A percentile compares a stretch with the other conserved stretches of the same genome.
These are phyloP conservation scores for Cyclina sinensis DNA, from an alignment of 1,140 invertebrate species.

Conservation along the genomic window DNA sequence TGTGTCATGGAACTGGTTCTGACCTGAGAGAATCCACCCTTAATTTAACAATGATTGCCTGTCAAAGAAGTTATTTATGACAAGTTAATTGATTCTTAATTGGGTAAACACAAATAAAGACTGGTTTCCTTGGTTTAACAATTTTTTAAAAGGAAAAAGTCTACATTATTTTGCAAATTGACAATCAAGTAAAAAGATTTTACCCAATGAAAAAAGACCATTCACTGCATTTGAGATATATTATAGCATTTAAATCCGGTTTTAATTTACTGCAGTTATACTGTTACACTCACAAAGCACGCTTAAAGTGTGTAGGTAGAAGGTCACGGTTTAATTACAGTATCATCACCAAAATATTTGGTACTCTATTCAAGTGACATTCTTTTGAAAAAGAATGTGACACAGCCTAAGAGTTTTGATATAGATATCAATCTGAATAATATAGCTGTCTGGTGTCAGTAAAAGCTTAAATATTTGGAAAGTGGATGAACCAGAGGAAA, in stretches of 20 bases:
- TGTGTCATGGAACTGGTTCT: background rate
- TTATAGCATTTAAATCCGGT: background rate
- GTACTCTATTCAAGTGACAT: constrained; percentile 48
- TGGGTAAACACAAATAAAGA: constrained; percentile 9
- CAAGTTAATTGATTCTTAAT: constrained; percentile 42
- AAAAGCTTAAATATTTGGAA: background rate
- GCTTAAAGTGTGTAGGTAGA: constrained; percentile 30
- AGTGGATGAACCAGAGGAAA: background rate
- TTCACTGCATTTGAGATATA: background rate
- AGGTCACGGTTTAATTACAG: constrained; percentile 32
- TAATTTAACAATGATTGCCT: background rate
- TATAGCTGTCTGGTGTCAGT: constrained; percentile 25
- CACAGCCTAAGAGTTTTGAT: constrained; percentile 40
- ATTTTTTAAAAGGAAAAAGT: background rate
- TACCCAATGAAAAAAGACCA: background rate
- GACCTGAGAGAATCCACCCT: background rate
- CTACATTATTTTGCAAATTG: too few species aligned
- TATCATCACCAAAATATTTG: constrained; percentile 39
- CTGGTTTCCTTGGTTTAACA: constrained; percentile 24
- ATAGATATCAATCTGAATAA: constrained; percentile 36
- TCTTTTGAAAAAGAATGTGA: constrained; percentile 50
- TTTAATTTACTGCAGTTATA: constrained; percentile 26
- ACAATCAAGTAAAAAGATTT: too few species aligned
- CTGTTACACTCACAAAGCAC: constrained; percentile 5
- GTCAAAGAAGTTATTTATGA: background rate